Conservation (phyloP, 2,113 vertebrate genomes). For the Nymphicus hollandicus region DNA sequence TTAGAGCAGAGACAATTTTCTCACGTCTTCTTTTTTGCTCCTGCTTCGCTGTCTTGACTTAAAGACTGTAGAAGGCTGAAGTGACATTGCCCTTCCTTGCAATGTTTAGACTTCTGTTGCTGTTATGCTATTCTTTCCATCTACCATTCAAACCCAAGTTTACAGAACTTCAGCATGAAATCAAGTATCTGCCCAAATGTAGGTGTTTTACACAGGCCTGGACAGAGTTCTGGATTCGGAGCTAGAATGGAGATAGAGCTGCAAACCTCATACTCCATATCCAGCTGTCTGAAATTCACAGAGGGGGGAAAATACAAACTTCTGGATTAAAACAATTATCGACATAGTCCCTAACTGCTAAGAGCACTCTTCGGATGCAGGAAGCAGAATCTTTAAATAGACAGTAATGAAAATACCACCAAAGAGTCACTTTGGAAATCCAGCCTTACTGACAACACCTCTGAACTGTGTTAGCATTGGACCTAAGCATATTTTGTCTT, state of each 20-base stretch:
- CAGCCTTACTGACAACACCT: background rate
- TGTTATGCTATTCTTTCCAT: background rate
- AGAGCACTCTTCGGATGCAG: background rate
- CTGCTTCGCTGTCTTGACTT: background rate
- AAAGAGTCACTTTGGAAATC: background rate
- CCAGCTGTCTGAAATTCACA: background rate
- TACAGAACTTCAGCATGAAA: background rate
- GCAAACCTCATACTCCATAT: background rate
- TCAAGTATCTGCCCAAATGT: background rate
- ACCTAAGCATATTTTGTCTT: background rate
- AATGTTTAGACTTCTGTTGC: background rate
- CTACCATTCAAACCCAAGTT: background rate
- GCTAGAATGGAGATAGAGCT: background rate
- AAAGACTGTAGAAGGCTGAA: background rate
- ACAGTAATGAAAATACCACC: background rate
- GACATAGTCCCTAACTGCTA: background rate
- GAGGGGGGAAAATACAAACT: background rate
- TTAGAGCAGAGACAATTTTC: background rate
- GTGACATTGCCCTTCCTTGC: background rate
- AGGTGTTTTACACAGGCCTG: background rate
- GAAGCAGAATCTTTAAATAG: background rate
- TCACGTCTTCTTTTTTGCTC: fast-evolving
- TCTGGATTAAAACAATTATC: background rate
- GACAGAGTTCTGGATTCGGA: background rate
- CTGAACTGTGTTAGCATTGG: background rate